A percentile compares a stretch with the other conserved stretches of the same genome.
These are phyloP conservation scores for Palythoa grandis DNA, from an alignment of 92 coral and sea anemone genomes.

Conservation along the genomic window DNA sequence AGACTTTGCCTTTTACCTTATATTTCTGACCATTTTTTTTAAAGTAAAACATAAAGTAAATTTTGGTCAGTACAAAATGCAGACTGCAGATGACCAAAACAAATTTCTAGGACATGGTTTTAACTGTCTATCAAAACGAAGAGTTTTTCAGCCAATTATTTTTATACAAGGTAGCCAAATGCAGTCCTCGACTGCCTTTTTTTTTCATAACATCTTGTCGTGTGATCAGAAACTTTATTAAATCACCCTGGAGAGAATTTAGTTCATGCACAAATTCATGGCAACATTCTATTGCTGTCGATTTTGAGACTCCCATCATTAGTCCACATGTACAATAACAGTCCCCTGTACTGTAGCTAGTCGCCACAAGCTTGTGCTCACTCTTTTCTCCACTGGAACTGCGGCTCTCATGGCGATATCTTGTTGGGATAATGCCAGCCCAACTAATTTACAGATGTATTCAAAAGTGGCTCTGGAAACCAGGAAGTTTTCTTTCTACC, in stretches of 20 bases:
- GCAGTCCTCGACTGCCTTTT: no score
- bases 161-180: no score
- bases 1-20: no score
- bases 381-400: slow-evolving; percentile 44
- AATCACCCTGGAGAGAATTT: slow-evolving; percentile 27
- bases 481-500: slow-evolving; percentile 45
- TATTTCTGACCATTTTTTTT: no score
- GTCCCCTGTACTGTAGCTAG: slow-evolving; percentile 48
- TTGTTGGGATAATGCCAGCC: not conserved
- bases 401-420: slow-evolving; percentile 31
- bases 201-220: slow-evolving; percentile 4
- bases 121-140: no score
- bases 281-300: slow-evolving; percentile 48
- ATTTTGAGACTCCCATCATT: slow-evolving; percentile 46
- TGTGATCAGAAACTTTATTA: slow-evolving; percentile 41
- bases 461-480: slow-evolving; percentile 42
- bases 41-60: no score
- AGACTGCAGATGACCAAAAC: no score
- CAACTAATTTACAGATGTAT: slow-evolving; percentile 28
- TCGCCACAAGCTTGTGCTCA: slow-evolving; percentile 44
- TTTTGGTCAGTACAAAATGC: no score
- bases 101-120: no score
- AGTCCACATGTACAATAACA: slow-evolving; percentile 50
- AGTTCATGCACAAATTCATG: slow-evolving; percentile 48
- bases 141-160: no score